Base-by-base conservation (phyloP, 2,888 invertebrate genomes). In the Synergus umbraculus region DNA sequence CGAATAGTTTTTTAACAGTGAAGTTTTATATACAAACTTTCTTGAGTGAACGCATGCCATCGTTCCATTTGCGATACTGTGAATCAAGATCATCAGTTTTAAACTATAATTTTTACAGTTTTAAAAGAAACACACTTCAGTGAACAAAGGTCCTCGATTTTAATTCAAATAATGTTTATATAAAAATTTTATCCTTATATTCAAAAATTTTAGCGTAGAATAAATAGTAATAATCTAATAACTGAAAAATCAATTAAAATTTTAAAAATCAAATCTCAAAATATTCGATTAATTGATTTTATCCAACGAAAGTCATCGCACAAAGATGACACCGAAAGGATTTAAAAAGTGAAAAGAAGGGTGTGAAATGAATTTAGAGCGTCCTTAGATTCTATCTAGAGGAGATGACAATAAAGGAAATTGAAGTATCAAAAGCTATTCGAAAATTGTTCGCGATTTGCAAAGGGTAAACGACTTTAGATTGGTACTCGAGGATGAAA, bases 401-500 rank as follows among this genome's bases (percentile, higher is more conserved):
- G 49, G 54, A 54, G 82, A 81, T 83, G 83, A 84, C 82, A 84
- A 83, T 83, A 84, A 84, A 77, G 78, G 82, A 84, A 66, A 82
- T 77, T 80, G 79, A 83, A 84, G 81, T 84, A 83, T 83, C 80
- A 84, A 84, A 84, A 84, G 77, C 22, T 49, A 12, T 66, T 80
- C 49, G 79, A 81, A 67, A 46, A 46, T 67, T 22, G 18, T 66
- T 66, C 66, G 66, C n/a, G 12, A 46, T 46, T 46, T 15, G 46
- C 46, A 54, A 37, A 73, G 49, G n/a, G 37, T 41, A 69, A 46
- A 15, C 49, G 49, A 54, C 10, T 73, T 54, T 73, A 22, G 49
- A 73, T 63, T 63, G 29, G 29, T 63, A 29, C 63, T 63, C 63
- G 63, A 63, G 73, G 9, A 49, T 13, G 49, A 37, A 54, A 73